Evolutionary conservation across 2,888 invertebrate genomes (phyloP).

Genomic region (Tetrapedia diversipes): DNA sequence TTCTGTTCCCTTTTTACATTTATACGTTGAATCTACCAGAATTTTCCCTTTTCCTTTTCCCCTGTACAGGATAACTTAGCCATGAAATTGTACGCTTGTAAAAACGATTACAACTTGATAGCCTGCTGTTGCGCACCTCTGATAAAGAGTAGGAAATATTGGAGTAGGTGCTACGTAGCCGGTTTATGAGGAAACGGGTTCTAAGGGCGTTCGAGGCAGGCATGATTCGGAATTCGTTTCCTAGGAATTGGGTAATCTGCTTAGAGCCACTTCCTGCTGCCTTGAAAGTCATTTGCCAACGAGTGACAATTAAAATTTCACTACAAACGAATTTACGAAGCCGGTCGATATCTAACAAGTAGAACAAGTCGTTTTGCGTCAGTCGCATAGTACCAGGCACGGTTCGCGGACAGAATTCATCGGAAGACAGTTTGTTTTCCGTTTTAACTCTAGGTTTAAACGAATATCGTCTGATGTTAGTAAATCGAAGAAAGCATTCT

Average conservation of each 20-base stretch:
- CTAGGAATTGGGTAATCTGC: conserved; percentile 71
- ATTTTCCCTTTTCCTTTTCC: neutral
- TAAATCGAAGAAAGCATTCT: neutral
- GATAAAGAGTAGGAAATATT: conserved; percentile 39
- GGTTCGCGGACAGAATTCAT: no score
- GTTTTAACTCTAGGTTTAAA: neutral
- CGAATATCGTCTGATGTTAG: neutral
- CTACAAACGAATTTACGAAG: neutral
- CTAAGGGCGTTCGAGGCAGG: conserved; percentile 76
- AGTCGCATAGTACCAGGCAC: neutral
- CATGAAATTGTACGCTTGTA: neutral
- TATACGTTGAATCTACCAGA: neutral
- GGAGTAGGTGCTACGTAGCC: conserved; percentile 54
- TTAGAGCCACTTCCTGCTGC: conserved; percentile 73
- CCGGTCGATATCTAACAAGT: neutral
- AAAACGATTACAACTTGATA: neutral
- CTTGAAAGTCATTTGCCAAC: conserved; percentile 52
- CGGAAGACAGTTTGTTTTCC: neutral
- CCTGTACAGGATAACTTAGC: neutral
- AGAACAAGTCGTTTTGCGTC: neutral
- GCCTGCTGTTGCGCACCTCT: conserved; percentile 55
- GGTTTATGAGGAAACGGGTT: conserved; percentile 61
- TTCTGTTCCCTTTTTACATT: conserved; percentile 4
- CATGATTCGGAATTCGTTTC: conserved; percentile 76
- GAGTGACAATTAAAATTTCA: conserved; percentile 1